Evolutionary conservation across 2,797 vertebrate species (phyloP).

Genomic region (Apogon hyalosoma): DNA sequence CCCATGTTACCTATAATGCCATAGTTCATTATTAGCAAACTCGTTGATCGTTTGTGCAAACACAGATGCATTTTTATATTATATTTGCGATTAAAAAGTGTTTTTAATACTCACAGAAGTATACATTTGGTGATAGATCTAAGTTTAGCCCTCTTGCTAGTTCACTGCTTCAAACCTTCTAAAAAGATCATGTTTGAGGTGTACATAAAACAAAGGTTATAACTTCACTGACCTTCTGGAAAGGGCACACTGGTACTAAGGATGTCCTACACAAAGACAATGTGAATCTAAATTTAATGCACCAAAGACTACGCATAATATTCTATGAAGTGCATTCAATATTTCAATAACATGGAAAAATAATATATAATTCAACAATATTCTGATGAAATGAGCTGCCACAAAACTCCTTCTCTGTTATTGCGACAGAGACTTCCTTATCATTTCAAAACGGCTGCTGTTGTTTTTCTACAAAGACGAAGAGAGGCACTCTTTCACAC

Average conservation of each 20-base stretch:
- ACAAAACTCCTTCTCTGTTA: slow-evolving; percentile 72
- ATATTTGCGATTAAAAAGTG: slow-evolving; percentile 36
- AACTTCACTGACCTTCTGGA: slow-evolving; percentile 53
- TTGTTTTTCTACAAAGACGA: slow-evolving; percentile 62
- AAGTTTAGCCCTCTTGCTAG: neutral
- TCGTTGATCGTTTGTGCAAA: slow-evolving; percentile 37
- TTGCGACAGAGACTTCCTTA: slow-evolving; percentile 68
- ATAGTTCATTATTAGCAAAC: slow-evolving; percentile 45
- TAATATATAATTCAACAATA: slow-evolving; percentile 61
- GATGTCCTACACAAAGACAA: slow-evolving; percentile 64
- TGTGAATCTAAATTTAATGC: slow-evolving; percentile 72
- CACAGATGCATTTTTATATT: slow-evolving; percentile 27
- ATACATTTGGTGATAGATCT: slow-evolving; percentile 30
- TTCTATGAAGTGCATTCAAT: slow-evolving; percentile 73
- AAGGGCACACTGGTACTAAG: slow-evolving; percentile 41
- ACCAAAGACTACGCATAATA: slow-evolving; percentile 56
- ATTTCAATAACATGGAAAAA: slow-evolving; percentile 21
- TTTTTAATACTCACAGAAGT: slow-evolving; percentile 29
- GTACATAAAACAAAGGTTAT: slow-evolving; percentile 49
- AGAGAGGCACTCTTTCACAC: slow-evolving; percentile 53
- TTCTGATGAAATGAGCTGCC: slow-evolving; percentile 67
- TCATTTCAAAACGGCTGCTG: slow-evolving; percentile 67
- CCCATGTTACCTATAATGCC: slow-evolving; percentile 52
- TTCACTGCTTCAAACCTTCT: slow-evolving; percentile 27
- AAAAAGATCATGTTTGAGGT: slow-evolving; percentile 32